phyloP scores from a whole-genome alignment of 2,888 invertebrate genomes.

The Sepiola atlantica region DNA sequence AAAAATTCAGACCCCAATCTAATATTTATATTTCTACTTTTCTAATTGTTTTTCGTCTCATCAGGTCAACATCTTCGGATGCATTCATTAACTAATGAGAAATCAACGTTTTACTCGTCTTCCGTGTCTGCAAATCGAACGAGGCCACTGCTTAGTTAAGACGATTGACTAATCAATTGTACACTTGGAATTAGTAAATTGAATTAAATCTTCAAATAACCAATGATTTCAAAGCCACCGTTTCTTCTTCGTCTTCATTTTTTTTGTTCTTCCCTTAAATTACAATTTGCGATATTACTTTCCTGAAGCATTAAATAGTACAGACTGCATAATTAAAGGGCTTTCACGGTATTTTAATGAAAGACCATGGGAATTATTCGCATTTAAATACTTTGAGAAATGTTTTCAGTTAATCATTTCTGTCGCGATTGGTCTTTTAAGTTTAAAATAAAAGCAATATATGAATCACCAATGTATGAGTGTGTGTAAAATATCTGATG shows the following conservation, averaged over 20 bases:
- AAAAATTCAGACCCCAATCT: not conserved
- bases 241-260: not conserved
- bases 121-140: not conserved
- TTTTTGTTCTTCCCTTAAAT: not conserved
- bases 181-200: constrained; percentile 2
- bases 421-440: not conserved
- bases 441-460: not conserved
- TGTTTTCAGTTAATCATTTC: not conserved
- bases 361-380: not conserved
- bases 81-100: constrained; percentile 32
- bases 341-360: not conserved
- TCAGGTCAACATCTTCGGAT: not conserved
- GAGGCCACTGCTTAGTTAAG: not conserved
- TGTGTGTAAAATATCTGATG: no score
- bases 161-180: constrained; percentile 32
- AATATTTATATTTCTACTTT: constrained; percentile 17
- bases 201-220: constrained; percentile 18
- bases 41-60: not conserved
- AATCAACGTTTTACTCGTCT: not conserved
- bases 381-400: not conserved
- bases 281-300: constrained; percentile 16
- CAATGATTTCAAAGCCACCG: not conserved
- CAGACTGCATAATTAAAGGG: not conserved
- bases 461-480: not conserved
- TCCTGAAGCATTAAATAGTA: not conserved